Percentiles rank a stretch among this genome's conserved stretches.
These are phyloP conservation scores for Oryzias curvinotus DNA, from an alignment of 2,113 vertebrate genomes.

Conservation along the genomic window DNA sequence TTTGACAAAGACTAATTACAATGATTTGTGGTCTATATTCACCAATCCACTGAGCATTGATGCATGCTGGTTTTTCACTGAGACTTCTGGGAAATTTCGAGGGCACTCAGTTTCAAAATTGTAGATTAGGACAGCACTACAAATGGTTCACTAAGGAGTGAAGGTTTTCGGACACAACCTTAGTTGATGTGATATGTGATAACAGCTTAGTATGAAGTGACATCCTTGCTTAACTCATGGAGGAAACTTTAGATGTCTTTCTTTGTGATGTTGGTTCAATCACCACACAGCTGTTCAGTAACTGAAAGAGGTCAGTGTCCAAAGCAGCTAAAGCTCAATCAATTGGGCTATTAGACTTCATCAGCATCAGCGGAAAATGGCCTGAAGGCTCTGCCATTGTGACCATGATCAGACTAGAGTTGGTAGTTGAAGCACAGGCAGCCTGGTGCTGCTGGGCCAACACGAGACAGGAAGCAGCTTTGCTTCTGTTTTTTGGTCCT, in stretches of 20 bases:
- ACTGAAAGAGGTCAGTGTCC: slow-evolving; percentile 12
- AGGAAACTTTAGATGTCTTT: slow-evolving; percentile 15
- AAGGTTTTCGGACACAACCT: no score
- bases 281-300: slow-evolving; percentile 22
- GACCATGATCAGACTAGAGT: not conserved
- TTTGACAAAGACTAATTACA: no score
- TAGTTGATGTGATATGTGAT: no score
- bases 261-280: slow-evolving; percentile 22
- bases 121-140: no score
- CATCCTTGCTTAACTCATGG: slow-evolving; percentile 31
- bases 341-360: slow-evolving; percentile 15
- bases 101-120: no score
- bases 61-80: no score
- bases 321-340: slow-evolving; percentile 11
- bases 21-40: no score
- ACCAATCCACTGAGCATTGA: no score
- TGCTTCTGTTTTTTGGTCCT: no score
- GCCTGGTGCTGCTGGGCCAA: not conserved
- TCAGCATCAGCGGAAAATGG: slow-evolving; percentile 7
- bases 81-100: no score
- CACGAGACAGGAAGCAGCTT: not conserved
- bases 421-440: not conserved
- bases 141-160: no score
- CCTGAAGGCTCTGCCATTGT: not conserved
- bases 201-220: slow-evolving; percentile 17